Evolutionary conservation across 2,797 vertebrate species (phyloP).

Genomic region (Rachycentron canadum): DNA sequence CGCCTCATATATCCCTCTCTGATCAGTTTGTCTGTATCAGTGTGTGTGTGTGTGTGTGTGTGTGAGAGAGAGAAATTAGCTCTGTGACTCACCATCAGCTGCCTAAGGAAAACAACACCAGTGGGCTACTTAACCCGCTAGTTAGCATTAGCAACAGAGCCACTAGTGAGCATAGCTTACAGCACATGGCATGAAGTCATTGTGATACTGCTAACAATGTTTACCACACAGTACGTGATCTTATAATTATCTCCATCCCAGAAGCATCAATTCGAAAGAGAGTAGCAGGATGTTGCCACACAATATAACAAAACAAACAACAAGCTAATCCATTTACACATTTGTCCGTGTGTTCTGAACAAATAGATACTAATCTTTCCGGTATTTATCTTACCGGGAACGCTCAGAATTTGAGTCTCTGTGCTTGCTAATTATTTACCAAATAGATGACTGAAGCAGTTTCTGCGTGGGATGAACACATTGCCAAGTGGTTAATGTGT

Average conservation of each 20-base stretch:
- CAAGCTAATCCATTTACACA: neutral
- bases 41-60: neutral
- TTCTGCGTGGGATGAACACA: slow-evolving; percentile 12
- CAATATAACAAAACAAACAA: neutral
- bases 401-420: neutral
- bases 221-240: neutral
- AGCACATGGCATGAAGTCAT: slow-evolving; percentile 7
- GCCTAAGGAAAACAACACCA: neutral
- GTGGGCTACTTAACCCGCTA: slow-evolving; percentile 16
- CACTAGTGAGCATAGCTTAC: neutral
- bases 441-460: neutral
- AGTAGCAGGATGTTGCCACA: neutral
- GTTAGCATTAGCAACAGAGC: slow-evolving; percentile 2
- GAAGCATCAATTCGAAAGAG: neutral
- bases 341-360: slow-evolving; percentile 19
- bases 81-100: slow-evolving; percentile 7
- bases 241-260: slow-evolving; percentile 12
- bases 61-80: neutral
- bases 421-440: slow-evolving; percentile 2
- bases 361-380: slow-evolving; percentile 15
- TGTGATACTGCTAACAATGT: neutral
- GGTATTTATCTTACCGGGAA: neutral
- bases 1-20: slow-evolving; percentile 8
- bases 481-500: neutral
- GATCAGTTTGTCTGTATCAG: neutral